Base-by-base conservation (phyloP, 2,888 invertebrate genomes). In the Drosophila vallismaia region DNA sequence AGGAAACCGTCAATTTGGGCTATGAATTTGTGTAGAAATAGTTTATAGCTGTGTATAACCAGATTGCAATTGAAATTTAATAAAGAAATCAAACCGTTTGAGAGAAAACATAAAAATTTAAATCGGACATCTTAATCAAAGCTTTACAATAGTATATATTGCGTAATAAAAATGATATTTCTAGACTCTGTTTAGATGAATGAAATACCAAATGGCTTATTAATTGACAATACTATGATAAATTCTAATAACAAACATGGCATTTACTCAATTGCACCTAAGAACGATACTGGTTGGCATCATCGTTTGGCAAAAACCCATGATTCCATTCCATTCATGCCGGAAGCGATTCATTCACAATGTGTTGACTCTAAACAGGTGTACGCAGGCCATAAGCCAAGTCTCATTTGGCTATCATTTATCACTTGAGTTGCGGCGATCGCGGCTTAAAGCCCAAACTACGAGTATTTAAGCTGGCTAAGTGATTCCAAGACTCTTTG, bases 331-430 rank as follows among this genome's bases (percentile, higher is more conserved):
- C 71, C 52, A 74, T 60, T 66, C 77, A 76, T 81, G 88, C 86
- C 81, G 81, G 81, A 81, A 81, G 88, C 80, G 74, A 44, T 63
- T 53, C 60, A 71, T 45, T 59, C 56, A 85, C 63, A 62, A 79
- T 60, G 84, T 75, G 86, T 79, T 86, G 87, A 84, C 73, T 82
- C 69, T 71, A 59, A 71, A 63, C 77, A 79, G 86, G 70, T 86
- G 88, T 86, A 80, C 88, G 80, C 80, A 71, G 52, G 54, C 74
- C 86, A 74, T 83, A 79, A 76, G 80, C 81, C 85, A 70, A 63
- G 78, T 74, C 75, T 70, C 64, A 86, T 81, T 86, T 77, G 80
- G 77, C 71, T 70, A 59, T 63, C 87, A 88, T 81, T 81, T 80
- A 88, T 81, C 88, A 81, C 62, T 50, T 69, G 38, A 66, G 46